Evolutionary conservation across 1,140 invertebrate species (phyloP), one percentile per base, ranked within the genome.

Genomic region (Ceratina australensis): DNA sequence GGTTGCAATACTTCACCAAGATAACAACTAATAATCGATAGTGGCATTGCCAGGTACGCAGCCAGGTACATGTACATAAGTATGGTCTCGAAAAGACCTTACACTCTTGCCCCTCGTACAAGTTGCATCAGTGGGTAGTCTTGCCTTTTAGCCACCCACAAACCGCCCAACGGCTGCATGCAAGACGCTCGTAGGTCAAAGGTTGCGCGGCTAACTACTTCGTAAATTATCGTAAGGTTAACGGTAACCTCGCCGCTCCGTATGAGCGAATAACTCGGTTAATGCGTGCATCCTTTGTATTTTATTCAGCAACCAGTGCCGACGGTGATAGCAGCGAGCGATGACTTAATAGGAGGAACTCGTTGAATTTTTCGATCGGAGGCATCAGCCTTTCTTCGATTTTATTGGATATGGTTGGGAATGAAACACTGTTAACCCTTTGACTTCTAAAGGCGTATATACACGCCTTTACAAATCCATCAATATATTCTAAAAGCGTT

Each of bases 21-120:
- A 90, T 90, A 90, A 90, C 88, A 88, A 90, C 88, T 90, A 90
- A 90, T 90, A 90, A 90, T 90, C 89, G 89, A 90, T 90, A 90
- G 83, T 76, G 22, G 84, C 88, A 89, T 88, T 88, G 87, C 88
- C 82, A 84, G 83, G 72, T 85, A 88, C 86, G 84, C 78, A 78
- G 85, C 84, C 81, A 84, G 82, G 72, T 85, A 89, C 85, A 84
- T 73, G 81, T 87, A 86, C 80, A 83, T 83, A 83, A 86, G 81
- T 79, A 75, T 67, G 72, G 69, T 86, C 84, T 87, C 82, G 84
- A 85, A 86, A 85, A 84, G 83, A 81, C 83, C 72, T 75, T 85
- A 81, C 47, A 78, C 71, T 49, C 65, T 54, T 61, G 16, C 69
- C 60, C 73, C 0, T 20, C 52, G 28, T 71, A 33, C 18, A 63